These are phyloP conservation scores for Manis javanica DNA, from an alignment of 2,797 vertebrate genomes.

Conservation along the genomic window DNA sequence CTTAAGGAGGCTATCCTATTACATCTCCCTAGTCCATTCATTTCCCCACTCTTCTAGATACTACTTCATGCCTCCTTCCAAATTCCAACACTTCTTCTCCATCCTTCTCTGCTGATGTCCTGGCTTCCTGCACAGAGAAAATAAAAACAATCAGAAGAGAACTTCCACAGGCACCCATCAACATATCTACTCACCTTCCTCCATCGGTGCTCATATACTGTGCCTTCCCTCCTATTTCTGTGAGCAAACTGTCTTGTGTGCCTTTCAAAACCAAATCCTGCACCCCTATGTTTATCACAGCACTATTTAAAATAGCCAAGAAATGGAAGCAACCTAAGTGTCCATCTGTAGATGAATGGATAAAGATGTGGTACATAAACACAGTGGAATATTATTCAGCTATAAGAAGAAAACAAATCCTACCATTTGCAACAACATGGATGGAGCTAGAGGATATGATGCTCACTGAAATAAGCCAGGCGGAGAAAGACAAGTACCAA, in stretches of 20 bases:
- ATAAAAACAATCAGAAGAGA: conserved; percentile 32
- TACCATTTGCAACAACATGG: no score
- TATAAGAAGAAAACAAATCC: no score
- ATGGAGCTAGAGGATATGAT: no score
- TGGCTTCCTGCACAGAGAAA: conserved; percentile 3
- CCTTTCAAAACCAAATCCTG: neutral
- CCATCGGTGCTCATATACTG: neutral
- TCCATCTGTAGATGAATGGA: no score
- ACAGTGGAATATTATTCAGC: no score
- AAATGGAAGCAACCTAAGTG: no score
- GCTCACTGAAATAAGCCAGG: no score
- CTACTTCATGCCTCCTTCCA: neutral
- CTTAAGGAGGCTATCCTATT: neutral
- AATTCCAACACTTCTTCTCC: neutral
- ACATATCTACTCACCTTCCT: neutral
- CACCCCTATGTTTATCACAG: neutral
- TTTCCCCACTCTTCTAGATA: neutral
- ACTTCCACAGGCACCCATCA: neutral
- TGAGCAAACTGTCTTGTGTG: neutral
- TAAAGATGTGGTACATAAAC: no score
- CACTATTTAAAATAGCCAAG: no score
- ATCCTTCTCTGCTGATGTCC: conserved; percentile 13
- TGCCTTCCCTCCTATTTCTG: neutral
- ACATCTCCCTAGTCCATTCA: neutral
- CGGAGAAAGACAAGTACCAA: no score